Percentiles rank a stretch among this genome's conserved stretches.
Evolutionary conservation across 2,113 vertebrate genomes (phyloP).

Genomic region (Herpailurus yagouaroundi): DNA sequence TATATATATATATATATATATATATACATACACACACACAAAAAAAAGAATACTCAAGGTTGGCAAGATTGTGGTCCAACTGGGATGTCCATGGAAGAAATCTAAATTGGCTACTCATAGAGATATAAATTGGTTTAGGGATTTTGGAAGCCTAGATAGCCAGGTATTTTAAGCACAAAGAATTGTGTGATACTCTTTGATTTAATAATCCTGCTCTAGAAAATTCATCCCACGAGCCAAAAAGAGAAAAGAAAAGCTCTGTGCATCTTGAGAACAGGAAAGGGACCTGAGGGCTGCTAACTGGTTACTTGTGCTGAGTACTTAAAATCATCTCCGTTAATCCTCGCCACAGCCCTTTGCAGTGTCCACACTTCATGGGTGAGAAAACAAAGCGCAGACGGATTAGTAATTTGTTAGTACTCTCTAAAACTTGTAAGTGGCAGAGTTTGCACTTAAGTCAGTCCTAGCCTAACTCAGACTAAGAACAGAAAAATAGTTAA

Average conservation of each 20-base stretch:
- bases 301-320: not conserved
- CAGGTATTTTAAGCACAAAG: not conserved
- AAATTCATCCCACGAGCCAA: not conserved
- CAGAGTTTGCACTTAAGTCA: not conserved
- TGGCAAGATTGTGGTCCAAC: not conserved
- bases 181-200: not conserved
- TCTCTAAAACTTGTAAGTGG: not conserved
- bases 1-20: no score
- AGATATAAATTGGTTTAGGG: not conserved
- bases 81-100: not conserved
- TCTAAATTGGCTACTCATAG: not conserved
- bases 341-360: not conserved
- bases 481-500: slow-evolving; percentile 18
- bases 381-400: not conserved
- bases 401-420: slow-evolving; percentile 2
- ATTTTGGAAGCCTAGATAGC: not conserved
- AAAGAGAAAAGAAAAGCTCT: not conserved
- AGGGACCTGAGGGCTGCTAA: not conserved
- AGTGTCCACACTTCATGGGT: not conserved
- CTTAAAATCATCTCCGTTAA: not conserved
- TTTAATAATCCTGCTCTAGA: not conserved
- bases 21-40: no score
- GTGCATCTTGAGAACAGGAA: not conserved
- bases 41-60: not conserved
- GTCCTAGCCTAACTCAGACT: not conserved